A percentile compares a stretch with the other conserved stretches of the same genome.
Evolutionary conservation across 2,888 invertebrate species (phyloP).

Genomic region (Morinoia aosen): DNA sequence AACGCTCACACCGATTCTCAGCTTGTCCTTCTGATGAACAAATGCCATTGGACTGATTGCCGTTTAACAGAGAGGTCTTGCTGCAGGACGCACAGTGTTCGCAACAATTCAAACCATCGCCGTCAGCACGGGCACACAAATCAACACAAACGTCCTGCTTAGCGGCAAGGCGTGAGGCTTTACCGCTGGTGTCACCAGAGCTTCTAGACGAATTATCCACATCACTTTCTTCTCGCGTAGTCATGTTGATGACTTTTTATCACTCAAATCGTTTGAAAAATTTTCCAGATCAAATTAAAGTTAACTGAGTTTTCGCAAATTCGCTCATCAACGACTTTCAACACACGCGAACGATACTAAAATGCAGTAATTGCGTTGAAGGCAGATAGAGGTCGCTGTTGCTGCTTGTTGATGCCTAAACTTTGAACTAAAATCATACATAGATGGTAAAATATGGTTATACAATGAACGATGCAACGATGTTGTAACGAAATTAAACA

Average conservation of each 20-base stretch:
- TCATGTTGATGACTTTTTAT: neutral
- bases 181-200: neutral
- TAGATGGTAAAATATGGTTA: neutral
- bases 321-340: neutral
- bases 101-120: neutral
- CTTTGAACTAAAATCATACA: neutral
- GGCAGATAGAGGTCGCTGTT: neutral
- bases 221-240: slow-evolving; percentile 41
- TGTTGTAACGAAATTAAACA: neutral
- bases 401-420: slow-evolving; percentile 30
- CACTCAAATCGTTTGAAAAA: neutral
- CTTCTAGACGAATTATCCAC: neutral
- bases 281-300: neutral
- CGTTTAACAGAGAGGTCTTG: neutral
- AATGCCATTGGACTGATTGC: slow-evolving; percentile 20
- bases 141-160: neutral
- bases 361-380: neutral
- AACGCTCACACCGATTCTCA: neutral
- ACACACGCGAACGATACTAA: slow-evolving; percentile 2
- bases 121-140: neutral
- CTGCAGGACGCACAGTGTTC: neutral
- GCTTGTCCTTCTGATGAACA: neutral
- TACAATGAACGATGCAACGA: neutral
- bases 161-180: slow-evolving; percentile 36
- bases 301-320: neutral